A percentile compares a stretch with the other conserved stretches of the same genome.
Evolutionary conservation across 2,113 vertebrate genomes (phyloP).

Genomic region (Phyllostomus hastatus): DNA sequence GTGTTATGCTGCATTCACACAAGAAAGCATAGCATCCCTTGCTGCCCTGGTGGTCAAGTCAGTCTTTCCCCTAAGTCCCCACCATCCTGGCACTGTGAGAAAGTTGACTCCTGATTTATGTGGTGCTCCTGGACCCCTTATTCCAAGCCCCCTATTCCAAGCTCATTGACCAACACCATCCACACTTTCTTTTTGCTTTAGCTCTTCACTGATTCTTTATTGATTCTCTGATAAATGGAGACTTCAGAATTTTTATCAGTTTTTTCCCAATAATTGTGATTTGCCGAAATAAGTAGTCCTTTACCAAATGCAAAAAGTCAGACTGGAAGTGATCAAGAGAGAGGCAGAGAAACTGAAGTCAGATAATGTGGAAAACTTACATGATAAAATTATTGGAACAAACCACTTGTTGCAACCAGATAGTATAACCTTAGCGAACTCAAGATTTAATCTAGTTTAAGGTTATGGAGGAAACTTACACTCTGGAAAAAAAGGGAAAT

Average conservation of each 20-base stretch:
- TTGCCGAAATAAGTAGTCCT: neutral
- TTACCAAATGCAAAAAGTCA: neutral
- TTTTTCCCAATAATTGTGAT: too few species aligned
- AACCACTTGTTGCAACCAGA: neutral
- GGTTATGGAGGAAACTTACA: neutral
- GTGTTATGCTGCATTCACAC: neutral
- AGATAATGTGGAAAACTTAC: neutral
- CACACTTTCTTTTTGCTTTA: neutral
- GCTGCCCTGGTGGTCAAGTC: too few species aligned
- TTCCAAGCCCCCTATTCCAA: neutral
- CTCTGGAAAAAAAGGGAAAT: neutral
- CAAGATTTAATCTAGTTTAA: neutral
- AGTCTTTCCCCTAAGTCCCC: neutral
- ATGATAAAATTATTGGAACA: neutral
- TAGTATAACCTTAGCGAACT: neutral
- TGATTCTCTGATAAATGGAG: neutral
- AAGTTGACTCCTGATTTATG: neutral
- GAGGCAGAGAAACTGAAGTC: neutral
- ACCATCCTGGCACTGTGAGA: neutral
- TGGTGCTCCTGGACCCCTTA: neutral
- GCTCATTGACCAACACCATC: neutral
- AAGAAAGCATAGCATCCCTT: neutral
- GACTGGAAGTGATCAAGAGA: neutral
- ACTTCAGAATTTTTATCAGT: neutral
- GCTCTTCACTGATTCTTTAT: neutral